Evolutionary conservation across 2,113 vertebrate genomes (phyloP).

Genomic region (Epinephelus moara): DNA sequence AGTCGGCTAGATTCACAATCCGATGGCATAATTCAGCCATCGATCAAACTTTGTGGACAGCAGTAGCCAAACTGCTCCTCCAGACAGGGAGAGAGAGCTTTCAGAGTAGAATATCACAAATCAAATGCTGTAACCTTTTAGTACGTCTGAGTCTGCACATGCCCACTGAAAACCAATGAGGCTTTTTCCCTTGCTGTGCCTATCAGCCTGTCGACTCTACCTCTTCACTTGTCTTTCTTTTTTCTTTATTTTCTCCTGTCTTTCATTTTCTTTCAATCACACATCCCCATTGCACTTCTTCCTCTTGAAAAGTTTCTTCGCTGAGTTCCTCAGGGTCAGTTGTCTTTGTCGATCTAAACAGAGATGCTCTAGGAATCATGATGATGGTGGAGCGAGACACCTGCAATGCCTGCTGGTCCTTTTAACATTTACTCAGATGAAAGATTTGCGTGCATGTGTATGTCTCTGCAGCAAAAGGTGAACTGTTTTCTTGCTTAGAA

Average conservation of each 20-base stretch:
- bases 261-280: constrained; percentile 47
- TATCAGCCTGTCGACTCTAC: constrained; percentile 28
- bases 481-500: constrained; percentile 2
- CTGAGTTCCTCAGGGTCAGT: constrained; percentile 10
- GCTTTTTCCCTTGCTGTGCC: constrained; percentile 39
- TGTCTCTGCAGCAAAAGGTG: background rate
- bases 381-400: constrained; percentile 27
- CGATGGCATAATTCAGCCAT: constrained; percentile 78
- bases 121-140: constrained; percentile 84
- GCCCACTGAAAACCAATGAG: constrained; percentile 79
- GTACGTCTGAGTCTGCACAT: constrained; percentile 74
- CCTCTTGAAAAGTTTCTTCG: constrained; percentile 29
- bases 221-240: constrained; percentile 37
- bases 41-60: constrained; percentile 82
- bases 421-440: constrained; percentile 40
- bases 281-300: constrained; percentile 4
- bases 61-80: constrained; percentile 72
- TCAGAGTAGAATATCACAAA: constrained; percentile 79
- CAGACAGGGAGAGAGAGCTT: constrained; percentile 60
- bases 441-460: constrained; percentile 31
- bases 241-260: constrained; percentile 25
- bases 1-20: constrained; percentile 75
- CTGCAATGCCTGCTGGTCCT: constrained; percentile 26
- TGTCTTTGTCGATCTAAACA: constrained; percentile 41
- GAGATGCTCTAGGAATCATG: constrained; percentile 13